Evolutionary conservation across 2,113 vertebrate genomes (phyloP), one percentile per base, ranked within the genome.

Genomic region (Bagarius yarrelli): DNA sequence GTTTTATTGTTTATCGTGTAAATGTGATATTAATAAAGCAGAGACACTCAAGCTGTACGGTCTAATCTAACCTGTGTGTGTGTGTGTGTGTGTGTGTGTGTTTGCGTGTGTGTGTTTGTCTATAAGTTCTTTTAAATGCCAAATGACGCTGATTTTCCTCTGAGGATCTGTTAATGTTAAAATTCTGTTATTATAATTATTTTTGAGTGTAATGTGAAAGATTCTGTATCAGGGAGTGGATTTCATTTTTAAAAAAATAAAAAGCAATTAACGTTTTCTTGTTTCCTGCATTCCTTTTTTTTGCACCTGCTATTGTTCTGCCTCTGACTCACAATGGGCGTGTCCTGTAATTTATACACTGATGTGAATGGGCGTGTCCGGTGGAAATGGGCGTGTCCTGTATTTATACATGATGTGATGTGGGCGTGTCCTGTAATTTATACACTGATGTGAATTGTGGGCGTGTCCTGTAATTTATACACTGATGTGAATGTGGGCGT

Each of bases 221-320:
- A 27, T 88, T 82, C 79, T 84, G 63, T 87, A 79, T 60, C 21
- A 80, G 90, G 91, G 87, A 82, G 84, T 83, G 90, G 90, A 88
- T 88, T 90, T 81, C 78, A 85, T 87, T 87, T 84, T 66, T 56
- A 59, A 0, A 90, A 88, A 88, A 87, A 88, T 89, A 83, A 67
- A 36, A 55, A 55, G 59, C 14, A 21, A 80, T n/a, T 18, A n/a
- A 60, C 1, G 18, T 23, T 27, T 13, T 44, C 21, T 4, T 18
- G 30, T 55, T 73, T 23, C 2, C 32, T 40, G 36, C 36, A 40
- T 79, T 72, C 53, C 83, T 85, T 32, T 72, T 50, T 11, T 30
- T 70, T 52, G 66, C 8, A 25, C 4, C 44, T 30, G 8, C 14
- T 27, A 1, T 50, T 18, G 23, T 44, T 4, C 40, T 18, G 3